phyloP scores from a whole-genome alignment of 2,113 vertebrate genomes.

The Urocolius indicus region DNA sequence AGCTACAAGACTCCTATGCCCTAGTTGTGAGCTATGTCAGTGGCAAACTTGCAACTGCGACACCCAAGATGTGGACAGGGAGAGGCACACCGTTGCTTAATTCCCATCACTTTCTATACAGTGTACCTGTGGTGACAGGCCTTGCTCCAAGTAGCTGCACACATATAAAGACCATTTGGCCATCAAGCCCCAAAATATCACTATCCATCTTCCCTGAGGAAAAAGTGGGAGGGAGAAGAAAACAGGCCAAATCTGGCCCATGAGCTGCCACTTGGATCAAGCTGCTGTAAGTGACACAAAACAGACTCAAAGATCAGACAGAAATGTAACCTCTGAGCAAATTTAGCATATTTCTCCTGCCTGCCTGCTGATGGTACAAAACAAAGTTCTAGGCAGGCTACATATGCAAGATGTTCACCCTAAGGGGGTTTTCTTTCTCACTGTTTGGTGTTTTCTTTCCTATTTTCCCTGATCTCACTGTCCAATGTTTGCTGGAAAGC shows the following conservation, averaged over 20 bases:
- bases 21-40: background rate
- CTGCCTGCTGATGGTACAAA: background rate
- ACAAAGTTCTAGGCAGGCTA: background rate
- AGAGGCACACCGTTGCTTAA: fast-evolving
- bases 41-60: background rate
- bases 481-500: background rate
- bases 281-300: background rate
- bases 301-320: background rate
- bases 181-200: background rate
- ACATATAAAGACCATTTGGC: background rate
- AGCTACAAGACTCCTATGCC: background rate
- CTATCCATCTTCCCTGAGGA: background rate
- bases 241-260: background rate
- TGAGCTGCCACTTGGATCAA: background rate
- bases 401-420: background rate
- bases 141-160: background rate
- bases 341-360: background rate
- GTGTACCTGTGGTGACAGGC: background rate
- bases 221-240: background rate
- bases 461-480: background rate
- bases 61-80: background rate
- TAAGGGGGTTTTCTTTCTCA: background rate
- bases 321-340: background rate
- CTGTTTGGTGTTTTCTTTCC: background rate
- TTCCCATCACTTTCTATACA: background rate